phyloP scores from a whole-genome alignment of 2,113 vertebrate genomes.

The Condylura cristata region DNA sequence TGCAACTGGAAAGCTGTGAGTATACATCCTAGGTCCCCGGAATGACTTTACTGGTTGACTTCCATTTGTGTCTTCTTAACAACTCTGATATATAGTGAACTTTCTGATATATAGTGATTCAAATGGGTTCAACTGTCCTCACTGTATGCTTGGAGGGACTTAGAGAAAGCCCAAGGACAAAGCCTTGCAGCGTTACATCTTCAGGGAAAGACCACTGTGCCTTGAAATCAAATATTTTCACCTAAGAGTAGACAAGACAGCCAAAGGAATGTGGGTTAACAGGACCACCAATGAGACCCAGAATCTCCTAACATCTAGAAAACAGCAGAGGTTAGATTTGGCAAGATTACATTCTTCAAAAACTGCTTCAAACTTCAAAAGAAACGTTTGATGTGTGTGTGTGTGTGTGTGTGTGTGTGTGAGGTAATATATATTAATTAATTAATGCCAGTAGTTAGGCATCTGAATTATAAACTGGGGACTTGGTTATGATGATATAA shows the following conservation, averaged over 20 bases:
- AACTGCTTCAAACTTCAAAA: constrained; percentile 62
- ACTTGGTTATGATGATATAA: constrained; percentile 73
- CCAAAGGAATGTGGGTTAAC: background rate
- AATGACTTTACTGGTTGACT: background rate
- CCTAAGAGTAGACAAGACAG: background rate
- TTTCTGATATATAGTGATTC: background rate
- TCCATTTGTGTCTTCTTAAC: background rate
- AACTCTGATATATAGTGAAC: background rate
- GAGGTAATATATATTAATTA: constrained; percentile 49
- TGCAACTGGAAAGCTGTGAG: constrained; percentile 91
- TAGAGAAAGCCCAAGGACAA: background rate
- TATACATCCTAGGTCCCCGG: constrained; percentile 23
- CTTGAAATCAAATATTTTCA: background rate
- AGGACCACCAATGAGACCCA: background rate
- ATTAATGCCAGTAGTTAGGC: constrained; percentile 70
- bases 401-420: background rate
- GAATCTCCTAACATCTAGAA: background rate
- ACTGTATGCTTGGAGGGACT: background rate
- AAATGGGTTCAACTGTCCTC: background rate
- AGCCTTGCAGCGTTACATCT: background rate
- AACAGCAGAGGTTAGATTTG: background rate
- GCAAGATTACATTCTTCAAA: background rate
- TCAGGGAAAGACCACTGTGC: background rate
- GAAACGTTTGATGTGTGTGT: constrained; percentile 59
- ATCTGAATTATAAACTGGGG: constrained; percentile 73